Evolutionary conservation across 1,140 invertebrate species (phyloP), one percentile per base, ranked within the genome.

Genomic region (Sesamia nonagrioides): DNA sequence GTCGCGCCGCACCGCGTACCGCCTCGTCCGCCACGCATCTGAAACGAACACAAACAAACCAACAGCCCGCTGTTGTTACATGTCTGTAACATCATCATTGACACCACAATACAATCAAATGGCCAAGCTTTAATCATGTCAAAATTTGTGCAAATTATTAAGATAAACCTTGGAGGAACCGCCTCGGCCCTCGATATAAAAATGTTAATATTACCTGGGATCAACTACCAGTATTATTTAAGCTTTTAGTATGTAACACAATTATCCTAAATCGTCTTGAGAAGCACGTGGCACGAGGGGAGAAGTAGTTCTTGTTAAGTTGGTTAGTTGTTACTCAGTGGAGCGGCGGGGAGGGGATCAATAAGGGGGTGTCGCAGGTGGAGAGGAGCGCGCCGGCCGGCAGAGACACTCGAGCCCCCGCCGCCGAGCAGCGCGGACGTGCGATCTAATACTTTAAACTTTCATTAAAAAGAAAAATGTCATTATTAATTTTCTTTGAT

Each of bases 351-450:
- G 68, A 74, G 84, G 83, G 83, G 73, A 87, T 87, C 86, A 82
- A 87, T 87, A 87, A 84, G 79, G 80, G 80, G 78, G 84, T 79
- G 73, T 80, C 61, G 78, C 52, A 48, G 73, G 61, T 60, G 69
- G 37, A 11, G 52, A 52, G 48, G 71, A 68, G 50, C 21, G n/a
- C n/a, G 63, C 8, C 50, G 50, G 52, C 78, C 18, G n/a, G 27
- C 33, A 40, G 6, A 60, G 45, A 18, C 78, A 86, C 76, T 83
- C 79, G 78, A 54, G 81, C 79, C 50, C 40, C 56, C 78, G 79
- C 56, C 69, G 75, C 21, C 78, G 77, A 33, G 54, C 56, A 37
- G 37, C 15, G 45, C 9, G 11, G 54, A 27, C 50, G 74, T 56
- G 1, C 1, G 35, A 7, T 17, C 17, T 4, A n/a, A 6, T 4